A percentile compares a stretch with the other conserved stretches of the same genome.
phyloP scores from a whole-genome alignment of 2,797 vertebrate species.

The Dallia pectoralis region DNA sequence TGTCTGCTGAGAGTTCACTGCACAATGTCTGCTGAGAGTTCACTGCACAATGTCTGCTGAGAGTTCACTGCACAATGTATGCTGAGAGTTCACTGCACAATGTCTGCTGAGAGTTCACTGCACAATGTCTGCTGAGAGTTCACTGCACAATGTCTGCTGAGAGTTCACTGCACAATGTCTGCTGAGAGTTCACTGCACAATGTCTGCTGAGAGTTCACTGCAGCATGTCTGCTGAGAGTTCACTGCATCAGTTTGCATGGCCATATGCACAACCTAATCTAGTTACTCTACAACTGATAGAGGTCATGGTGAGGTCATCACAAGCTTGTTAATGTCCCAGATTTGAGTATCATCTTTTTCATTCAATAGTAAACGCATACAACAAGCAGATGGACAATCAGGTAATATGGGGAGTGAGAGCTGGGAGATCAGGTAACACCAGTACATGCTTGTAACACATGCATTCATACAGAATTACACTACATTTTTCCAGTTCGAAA shows the following conservation, averaged over 20 bases:
- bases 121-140: slow-evolving; percentile 47
- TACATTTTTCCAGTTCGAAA: not conserved
- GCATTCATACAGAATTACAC: not conserved
- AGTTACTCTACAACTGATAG: slow-evolving; percentile 49
- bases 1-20: too few relatives aligned
- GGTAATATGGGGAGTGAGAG: slow-evolving; percentile 53
- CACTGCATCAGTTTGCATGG: slow-evolving; percentile 57
- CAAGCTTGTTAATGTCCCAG: slow-evolving; percentile 59
- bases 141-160: too few relatives aligned
- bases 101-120: too few relatives aligned
- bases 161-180: slow-evolving; percentile 51
- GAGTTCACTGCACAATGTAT: slow-evolving; percentile 49
- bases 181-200: too few relatives aligned
- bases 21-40: too few relatives aligned
- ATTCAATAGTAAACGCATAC: slow-evolving; percentile 47
- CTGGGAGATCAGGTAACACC: slow-evolving; percentile 49
- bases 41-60: slow-evolving; percentile 50
- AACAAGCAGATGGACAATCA: slow-evolving; percentile 57
- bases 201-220: slow-evolving; percentile 46
- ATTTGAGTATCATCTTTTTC: slow-evolving; percentile 52
- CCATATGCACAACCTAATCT: slow-evolving; percentile 53
- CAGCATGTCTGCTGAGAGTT: too few relatives aligned
- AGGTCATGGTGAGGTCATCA: slow-evolving; percentile 51
- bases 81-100: slow-evolving; percentile 51
- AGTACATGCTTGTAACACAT: slow-evolving; percentile 63